Evolutionary conservation across 2,797 vertebrate genomes (phyloP).

Genomic region (Enteromius trimaculatus): DNA sequence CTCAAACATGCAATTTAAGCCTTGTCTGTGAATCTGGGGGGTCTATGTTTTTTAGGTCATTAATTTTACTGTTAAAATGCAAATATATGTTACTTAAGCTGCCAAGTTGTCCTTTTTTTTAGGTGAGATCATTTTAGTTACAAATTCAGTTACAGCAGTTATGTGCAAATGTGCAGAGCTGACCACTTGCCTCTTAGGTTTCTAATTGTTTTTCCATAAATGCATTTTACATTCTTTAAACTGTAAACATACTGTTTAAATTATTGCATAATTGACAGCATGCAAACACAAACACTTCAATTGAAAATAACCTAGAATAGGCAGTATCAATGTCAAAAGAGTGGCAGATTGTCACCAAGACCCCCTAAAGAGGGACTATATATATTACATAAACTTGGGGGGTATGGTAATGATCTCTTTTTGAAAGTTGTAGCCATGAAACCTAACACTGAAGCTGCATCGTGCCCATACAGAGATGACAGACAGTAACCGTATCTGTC

Average conservation of each 20-base stretch:
- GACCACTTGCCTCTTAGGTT: not conserved
- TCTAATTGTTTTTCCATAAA: not conserved
- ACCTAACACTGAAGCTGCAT: slow-evolving; percentile 48
- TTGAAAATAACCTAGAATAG: slow-evolving; percentile 1
- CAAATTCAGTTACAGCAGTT: not conserved
- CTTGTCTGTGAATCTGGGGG: too few relatives aligned
- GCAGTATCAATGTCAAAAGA: not conserved
- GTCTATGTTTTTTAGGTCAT: not conserved
- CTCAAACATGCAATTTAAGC: too few relatives aligned
- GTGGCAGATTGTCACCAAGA: slow-evolving; percentile 12
- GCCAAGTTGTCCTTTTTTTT: not conserved
- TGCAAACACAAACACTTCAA: not conserved
- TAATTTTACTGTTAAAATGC: not conserved
- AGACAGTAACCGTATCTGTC: slow-evolving; percentile 56
- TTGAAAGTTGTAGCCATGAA: slow-evolving; percentile 48
- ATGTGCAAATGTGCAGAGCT: not conserved
- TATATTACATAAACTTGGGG: slow-evolving; percentile 43
- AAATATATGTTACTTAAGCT: not conserved
- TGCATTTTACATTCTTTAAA: not conserved
- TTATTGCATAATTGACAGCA: not conserved
- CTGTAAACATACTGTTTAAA: not conserved
- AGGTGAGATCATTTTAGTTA: not conserved
- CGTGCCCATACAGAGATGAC: slow-evolving; percentile 40
- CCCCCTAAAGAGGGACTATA: slow-evolving; percentile 18
- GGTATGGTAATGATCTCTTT: slow-evolving; percentile 45